Conservation (phyloP, 2,113 vertebrate genomes). For the Microcebus murinus region DNA sequence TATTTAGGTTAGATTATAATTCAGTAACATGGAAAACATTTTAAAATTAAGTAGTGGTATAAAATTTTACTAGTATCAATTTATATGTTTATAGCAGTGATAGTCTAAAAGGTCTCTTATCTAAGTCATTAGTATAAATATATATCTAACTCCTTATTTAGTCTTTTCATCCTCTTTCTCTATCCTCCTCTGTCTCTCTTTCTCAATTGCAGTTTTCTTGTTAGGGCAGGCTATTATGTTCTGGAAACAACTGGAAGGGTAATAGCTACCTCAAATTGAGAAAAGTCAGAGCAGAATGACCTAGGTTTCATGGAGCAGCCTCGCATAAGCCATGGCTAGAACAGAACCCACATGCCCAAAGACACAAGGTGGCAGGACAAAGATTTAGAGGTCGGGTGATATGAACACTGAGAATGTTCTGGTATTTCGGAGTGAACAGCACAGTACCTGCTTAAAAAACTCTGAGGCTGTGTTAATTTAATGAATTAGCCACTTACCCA, state of each 20-base stretch:
- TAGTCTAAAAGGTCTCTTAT: not conserved
- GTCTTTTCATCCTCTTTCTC: not conserved
- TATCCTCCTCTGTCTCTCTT: not conserved
- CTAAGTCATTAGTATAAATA: slow-evolving; percentile 36
- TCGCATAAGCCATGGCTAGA: not conserved
- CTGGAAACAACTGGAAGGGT: not conserved
- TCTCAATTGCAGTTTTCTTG: not conserved
- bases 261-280: not conserved
- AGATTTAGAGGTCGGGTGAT: not conserved
- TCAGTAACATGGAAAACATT: slow-evolving; percentile 2
- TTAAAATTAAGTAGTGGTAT: slow-evolving; percentile 15
- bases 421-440: slow-evolving; percentile 15
- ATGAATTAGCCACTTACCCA: not conserved
- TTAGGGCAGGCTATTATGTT: not conserved
- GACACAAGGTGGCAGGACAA: not conserved
- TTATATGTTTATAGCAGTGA: not conserved
- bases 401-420: not conserved
- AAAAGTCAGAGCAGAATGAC: not conserved
- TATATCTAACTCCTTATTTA: not conserved
- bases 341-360: not conserved
- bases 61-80: slow-evolving; percentile 26
- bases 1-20: slow-evolving; percentile 21
- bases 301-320: not conserved
- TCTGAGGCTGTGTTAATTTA: not conserved
- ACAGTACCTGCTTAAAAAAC: not conserved